Evolutionary conservation across 1,140 invertebrate genomes (phyloP).

Genomic region (Drosophila mojavensis): DNA sequence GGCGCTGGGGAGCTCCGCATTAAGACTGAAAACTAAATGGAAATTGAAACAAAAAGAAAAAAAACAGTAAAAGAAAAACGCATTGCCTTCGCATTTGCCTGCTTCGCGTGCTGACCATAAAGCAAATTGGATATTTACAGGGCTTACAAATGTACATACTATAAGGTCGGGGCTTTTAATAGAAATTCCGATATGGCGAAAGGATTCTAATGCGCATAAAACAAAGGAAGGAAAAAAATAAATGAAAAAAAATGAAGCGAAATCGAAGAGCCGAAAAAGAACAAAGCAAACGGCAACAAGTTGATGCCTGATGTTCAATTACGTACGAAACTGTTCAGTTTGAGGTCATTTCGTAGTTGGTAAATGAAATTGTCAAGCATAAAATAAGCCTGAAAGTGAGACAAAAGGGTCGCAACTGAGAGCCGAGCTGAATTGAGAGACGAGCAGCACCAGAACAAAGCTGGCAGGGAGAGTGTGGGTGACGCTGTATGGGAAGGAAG

Average conservation of each 20-base stretch:
- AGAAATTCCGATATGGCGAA: constrained; percentile 51
- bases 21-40: constrained; percentile 51
- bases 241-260: too few species aligned
- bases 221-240: background rate
- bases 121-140: constrained; percentile 73
- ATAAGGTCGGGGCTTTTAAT: constrained; percentile 47
- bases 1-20: background rate
- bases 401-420: constrained; percentile 36
- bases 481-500: background rate
- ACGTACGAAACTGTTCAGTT: constrained; percentile 46
- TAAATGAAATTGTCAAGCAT: constrained; percentile 70
- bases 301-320: constrained; percentile 63
- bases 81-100: background rate
- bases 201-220: constrained; percentile 49
- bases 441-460: background rate
- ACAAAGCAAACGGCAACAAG: constrained; percentile 49
- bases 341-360: constrained; percentile 37
- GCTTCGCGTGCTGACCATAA: constrained; percentile 20
- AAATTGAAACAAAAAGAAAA: background rate
- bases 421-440: background rate
- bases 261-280: constrained; percentile 3
- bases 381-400: constrained; percentile 39
- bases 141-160: constrained; percentile 54
- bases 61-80: too few species aligned
- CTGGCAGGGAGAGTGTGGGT: too few species aligned